Base-by-base conservation (phyloP, 2,888 invertebrate species). In the Andrena trimmerana region DNA sequence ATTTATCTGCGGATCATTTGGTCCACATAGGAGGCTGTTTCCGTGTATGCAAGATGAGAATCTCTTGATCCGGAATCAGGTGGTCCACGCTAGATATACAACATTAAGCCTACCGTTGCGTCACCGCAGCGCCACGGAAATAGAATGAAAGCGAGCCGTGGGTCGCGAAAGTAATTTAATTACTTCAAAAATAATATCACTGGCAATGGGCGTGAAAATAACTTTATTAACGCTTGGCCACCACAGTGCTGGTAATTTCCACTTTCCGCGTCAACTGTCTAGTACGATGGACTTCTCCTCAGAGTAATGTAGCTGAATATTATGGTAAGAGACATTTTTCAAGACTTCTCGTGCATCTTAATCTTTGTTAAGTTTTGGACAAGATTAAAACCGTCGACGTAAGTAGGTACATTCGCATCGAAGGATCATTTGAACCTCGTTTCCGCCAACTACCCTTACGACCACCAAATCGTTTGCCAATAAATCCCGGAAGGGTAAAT, bases 1-100 rank as follows among this genome's bases (percentile, higher is more conserved):
- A 88, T 88, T 87, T 88, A 88, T 87, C 80, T 76, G 67, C 33
- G 82, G 81, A 87, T 88, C 84, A 83, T 70, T 83, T 81, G 87
- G 83, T 83, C 83, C 84, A 80, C 80, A 73, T 81, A 77, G 69
- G 57, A 57, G 4, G 69, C 63, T 13, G 73, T 77, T 86, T 67
- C 72, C 80, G 77, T 62, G 67, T 83, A 77, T 59, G 65, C 78
- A 59, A 77, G 79, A 83, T 65, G 79, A 86, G 83, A 83, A 87
- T 87, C 84, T 84, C 81, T 81, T 69, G 69, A 74, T 83, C 80
- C 77, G 73, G 75, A 80, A 84, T 87, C 86, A 78, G 78, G 71
- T 83, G 71, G 73, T 75, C 79, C 75, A 52, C 60, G 36, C 33
- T 48, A 31, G 70, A 83, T 67, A 72, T 60, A 54, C 63, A 59